Evolutionary conservation across 2,113 vertebrate genomes (phyloP).

Genomic region (Pygoscelis adeliae): DNA sequence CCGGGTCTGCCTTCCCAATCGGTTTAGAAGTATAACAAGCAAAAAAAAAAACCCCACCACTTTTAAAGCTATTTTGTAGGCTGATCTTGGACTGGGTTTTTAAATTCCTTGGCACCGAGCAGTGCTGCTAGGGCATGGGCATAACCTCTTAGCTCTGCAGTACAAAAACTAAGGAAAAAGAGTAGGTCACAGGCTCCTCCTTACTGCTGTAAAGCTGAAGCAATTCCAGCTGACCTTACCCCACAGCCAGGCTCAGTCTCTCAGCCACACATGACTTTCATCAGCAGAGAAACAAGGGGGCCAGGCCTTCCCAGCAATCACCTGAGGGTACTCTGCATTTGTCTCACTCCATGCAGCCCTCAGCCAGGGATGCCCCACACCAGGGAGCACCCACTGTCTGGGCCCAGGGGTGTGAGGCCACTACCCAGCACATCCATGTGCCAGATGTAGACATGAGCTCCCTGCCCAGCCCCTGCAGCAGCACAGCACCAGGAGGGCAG

Average conservation of each 20-base stretch:
- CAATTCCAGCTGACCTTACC: not conserved
- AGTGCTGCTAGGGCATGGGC: not conserved
- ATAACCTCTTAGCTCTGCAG: not conserved
- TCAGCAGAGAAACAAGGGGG: not conserved
- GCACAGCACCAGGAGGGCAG: not conserved
- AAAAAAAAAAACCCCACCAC: not conserved
- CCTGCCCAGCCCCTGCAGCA: not conserved
- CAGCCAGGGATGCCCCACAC: not conserved
- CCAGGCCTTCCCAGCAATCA: not conserved
- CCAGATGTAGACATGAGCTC: not conserved
- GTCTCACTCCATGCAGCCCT: not conserved
- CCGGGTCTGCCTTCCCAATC: rapidly evolving
- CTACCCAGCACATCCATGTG: not conserved
- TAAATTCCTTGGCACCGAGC: not conserved
- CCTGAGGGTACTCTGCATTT: not conserved
- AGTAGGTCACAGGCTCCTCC: not conserved
- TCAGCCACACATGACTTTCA: not conserved
- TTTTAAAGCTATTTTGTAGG: not conserved
- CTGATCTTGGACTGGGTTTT: not conserved
- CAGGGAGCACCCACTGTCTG: not conserved
- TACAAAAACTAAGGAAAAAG: not conserved
- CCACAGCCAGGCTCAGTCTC: not conserved
- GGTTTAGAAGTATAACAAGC: not conserved
- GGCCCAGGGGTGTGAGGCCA: not conserved
- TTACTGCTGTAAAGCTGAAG: not conserved